phyloP scores from a whole-genome alignment of 2,113 vertebrate species.

The Lucifuga dentata region DNA sequence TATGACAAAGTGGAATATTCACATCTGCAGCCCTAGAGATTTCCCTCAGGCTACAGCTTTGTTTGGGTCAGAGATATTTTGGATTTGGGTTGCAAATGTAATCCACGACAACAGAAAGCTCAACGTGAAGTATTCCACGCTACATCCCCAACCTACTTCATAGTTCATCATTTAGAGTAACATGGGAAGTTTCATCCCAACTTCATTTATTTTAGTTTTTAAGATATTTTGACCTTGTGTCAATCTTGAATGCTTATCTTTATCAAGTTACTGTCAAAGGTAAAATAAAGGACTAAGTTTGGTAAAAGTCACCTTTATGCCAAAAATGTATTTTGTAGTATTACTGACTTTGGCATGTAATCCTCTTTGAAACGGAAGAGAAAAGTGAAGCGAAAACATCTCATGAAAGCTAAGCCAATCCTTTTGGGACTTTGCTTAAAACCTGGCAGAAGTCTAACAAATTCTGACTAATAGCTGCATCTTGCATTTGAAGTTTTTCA shows the following conservation, averaged over 20 bases:
- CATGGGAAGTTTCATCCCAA: too few species aligned
- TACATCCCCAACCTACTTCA: not conserved
- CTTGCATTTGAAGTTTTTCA: slow-evolving; percentile 51
- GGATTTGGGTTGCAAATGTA: slow-evolving; percentile 6
- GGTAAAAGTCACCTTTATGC: slow-evolving; percentile 62
- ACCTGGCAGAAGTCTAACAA: slow-evolving; percentile 66
- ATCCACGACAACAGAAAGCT: slow-evolving; percentile 28
- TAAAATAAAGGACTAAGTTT: slow-evolving; percentile 13
- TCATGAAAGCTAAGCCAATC: slow-evolving; percentile 65
- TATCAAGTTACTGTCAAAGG: not conserved
- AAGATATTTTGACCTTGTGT: not conserved
- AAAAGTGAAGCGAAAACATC: slow-evolving; percentile 50
- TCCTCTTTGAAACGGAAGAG: slow-evolving; percentile 70
- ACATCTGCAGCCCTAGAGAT: not conserved
- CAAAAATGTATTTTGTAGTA: slow-evolving; percentile 53
- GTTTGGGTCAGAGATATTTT: slow-evolving; percentile 29
- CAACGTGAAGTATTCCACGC: too few species aligned
- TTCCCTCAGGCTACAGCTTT: slow-evolving; percentile 9
- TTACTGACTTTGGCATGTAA: slow-evolving; percentile 70
- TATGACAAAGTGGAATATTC: not conserved
- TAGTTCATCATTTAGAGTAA: too few species aligned
- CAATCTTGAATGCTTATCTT: not conserved
- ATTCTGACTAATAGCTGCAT: slow-evolving; percentile 70
- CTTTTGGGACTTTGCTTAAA: slow-evolving; percentile 62
- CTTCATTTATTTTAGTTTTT: not conserved